Conservation (phyloP, 2,888 invertebrate genomes). For the Drosophila picticornis region DNA sequence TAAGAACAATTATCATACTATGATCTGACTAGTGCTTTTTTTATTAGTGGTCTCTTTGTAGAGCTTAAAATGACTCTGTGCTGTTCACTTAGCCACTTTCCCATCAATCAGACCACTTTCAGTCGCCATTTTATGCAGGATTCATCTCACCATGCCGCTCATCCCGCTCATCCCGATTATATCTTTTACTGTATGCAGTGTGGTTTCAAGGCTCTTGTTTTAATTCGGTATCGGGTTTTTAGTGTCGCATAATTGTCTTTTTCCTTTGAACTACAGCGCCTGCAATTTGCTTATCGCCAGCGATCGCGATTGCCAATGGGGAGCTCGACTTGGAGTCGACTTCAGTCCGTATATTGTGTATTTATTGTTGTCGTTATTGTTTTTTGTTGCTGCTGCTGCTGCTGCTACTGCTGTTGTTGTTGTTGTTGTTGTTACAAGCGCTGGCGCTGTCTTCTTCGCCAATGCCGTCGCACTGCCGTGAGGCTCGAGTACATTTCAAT, state of each 20-base stretch:
- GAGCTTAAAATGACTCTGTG: not conserved
- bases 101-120: constrained; percentile 11
- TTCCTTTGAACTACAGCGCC: constrained; percentile 83
- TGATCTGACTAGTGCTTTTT: not conserved
- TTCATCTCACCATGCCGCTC: not conserved
- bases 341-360: constrained; percentile 21
- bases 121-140: constrained; percentile 33
- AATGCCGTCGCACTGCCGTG: constrained; percentile 58
- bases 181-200: not conserved
- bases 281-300: constrained; percentile 83
- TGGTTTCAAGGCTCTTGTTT: constrained; percentile 58
- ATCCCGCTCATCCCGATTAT: not conserved
- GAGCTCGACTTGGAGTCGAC: constrained; percentile 48
- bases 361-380: constrained; percentile 39
- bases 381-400: constrained; percentile 2
- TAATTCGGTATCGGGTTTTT: constrained; percentile 52
- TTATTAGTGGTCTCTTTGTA: not conserved
- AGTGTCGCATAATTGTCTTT: constrained; percentile 76
- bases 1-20: not conserved
- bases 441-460: constrained; percentile 52
- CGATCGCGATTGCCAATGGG: constrained; percentile 77
- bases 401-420: constrained; percentile 22
- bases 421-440: constrained; percentile 43
- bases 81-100: constrained; percentile 10
- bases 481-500: constrained; percentile 77